phyloP scores from a whole-genome alignment of 2,797 vertebrate species.

The Gadopsis marmoratus region DNA sequence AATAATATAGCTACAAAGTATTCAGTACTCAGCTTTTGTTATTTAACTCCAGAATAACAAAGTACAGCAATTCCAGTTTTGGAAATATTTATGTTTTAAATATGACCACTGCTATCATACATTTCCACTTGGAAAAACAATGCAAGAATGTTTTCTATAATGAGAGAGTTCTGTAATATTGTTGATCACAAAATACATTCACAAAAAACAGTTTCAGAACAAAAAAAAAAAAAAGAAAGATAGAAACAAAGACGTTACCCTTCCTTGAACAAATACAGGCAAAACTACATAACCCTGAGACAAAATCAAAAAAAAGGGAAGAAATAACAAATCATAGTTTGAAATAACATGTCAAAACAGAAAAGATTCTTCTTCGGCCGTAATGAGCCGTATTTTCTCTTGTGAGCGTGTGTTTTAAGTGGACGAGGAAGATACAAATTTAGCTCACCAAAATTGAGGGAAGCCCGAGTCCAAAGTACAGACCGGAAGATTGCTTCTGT shows the following conservation, averaged over 20 bases:
- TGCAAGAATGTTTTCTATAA: constrained; percentile 33
- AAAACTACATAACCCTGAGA: constrained; percentile 79
- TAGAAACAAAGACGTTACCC: constrained; percentile 32
- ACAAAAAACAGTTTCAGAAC: constrained; percentile 34
- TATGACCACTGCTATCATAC: constrained; percentile 23
- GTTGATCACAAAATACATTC: constrained; percentile 67
- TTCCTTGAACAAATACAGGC: constrained; percentile 53
- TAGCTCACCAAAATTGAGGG: constrained; percentile 83
- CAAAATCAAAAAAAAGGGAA: constrained; percentile 36
- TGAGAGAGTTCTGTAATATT: constrained; percentile 35
- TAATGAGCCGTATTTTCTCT: constrained; percentile 61
- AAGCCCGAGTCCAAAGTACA: constrained; percentile 74
- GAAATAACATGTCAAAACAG: constrained; percentile 49
- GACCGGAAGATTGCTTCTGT: constrained; percentile 69
- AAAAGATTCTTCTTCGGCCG: constrained; percentile 68
- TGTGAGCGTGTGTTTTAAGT: constrained; percentile 61
- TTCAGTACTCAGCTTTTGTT: constrained; percentile 44
- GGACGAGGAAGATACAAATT: constrained; percentile 77
- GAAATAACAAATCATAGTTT: constrained; percentile 25
- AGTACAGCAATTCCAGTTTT: constrained; percentile 56
- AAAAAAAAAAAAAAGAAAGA: constrained; percentile 1
- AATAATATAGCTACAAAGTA: constrained; percentile 41
- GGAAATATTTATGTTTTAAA: constrained; percentile 55
- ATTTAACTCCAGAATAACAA: constrained; percentile 41
- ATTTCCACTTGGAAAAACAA: constrained; percentile 47